phyloP scores from a whole-genome alignment of 2,113 vertebrate species.

The Siphamia tubifer region DNA sequence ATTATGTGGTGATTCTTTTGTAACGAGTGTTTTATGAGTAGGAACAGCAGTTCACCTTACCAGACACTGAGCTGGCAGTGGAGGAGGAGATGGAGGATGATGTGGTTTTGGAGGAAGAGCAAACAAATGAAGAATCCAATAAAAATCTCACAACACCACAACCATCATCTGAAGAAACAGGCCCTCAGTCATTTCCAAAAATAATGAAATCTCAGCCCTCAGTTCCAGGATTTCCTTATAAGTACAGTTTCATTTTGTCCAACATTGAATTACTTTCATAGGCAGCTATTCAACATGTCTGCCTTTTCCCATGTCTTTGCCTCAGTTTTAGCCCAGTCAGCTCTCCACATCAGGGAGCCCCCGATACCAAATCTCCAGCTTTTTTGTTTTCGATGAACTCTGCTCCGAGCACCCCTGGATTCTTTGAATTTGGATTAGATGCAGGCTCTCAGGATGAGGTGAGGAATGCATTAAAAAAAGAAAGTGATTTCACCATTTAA shows the following conservation, averaged over 20 bases:
- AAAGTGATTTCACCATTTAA: neutral
- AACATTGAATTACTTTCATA: neutral
- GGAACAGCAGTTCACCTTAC: conserved; percentile 26
- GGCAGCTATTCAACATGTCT: neutral
- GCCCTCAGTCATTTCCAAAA: conserved; percentile 20
- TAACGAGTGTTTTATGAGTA: neutral
- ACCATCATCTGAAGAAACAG: conserved; percentile 23
- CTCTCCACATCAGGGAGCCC: conserved; percentile 30
- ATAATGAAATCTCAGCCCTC: conserved; percentile 34
- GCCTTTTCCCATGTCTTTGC: neutral
- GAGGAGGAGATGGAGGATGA: conserved; percentile 23
- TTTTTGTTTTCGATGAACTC: conserved; percentile 72
- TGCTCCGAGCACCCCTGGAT: conserved; percentile 59
- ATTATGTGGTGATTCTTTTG: neutral
- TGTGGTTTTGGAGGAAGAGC: conserved; percentile 10
- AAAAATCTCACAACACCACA: conserved; percentile 11
- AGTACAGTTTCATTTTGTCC: conserved; percentile 44
- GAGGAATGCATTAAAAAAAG: conserved; percentile 23
- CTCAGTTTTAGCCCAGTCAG: conserved; percentile 61
- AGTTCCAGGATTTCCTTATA: conserved; percentile 66
- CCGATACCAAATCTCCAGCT: conserved; percentile 68
- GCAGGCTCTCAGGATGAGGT: conserved; percentile 65
- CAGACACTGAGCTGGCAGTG: conserved; percentile 21
- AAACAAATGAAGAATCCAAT: neutral
- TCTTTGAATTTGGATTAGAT: conserved; percentile 74